Conservation (phyloP, 2,113 vertebrate genomes). For the Coregonus clupeaformis region DNA sequence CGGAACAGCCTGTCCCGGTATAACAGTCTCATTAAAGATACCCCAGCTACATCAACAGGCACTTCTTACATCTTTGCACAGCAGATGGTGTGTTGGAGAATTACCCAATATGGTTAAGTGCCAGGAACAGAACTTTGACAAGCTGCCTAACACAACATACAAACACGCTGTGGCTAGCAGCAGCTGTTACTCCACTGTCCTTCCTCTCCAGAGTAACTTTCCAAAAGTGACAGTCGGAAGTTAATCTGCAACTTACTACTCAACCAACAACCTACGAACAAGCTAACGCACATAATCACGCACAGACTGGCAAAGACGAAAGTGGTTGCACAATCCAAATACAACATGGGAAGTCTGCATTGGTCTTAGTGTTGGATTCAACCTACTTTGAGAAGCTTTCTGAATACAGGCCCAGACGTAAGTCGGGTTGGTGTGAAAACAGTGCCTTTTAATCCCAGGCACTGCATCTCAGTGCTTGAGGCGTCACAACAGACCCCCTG, state of each 20-base stretch:
- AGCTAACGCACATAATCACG: slow-evolving; percentile 21
- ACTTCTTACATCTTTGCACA: neutral
- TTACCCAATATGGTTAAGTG: neutral
- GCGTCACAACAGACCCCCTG: too few species aligned
- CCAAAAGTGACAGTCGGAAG: slow-evolving; percentile 39
- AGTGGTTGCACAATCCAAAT: neutral
- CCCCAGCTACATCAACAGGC: neutral
- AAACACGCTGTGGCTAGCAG: neutral
- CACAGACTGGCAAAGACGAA: neutral
- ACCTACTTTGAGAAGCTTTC: too few species aligned
- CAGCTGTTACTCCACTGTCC: slow-evolving; percentile 3
- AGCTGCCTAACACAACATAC: slow-evolving; percentile 9
- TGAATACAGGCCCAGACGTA: too few species aligned
- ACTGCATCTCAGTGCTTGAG: too few species aligned
- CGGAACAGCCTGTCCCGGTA: neutral
- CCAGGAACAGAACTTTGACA: neutral
- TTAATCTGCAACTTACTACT: slow-evolving; percentile 23
- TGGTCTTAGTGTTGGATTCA: neutral
- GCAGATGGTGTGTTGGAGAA: neutral
- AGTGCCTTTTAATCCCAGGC: too few species aligned
- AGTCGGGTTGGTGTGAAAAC: too few species aligned
- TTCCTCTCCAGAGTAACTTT: slow-evolving; percentile 28
- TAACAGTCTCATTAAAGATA: too few species aligned
- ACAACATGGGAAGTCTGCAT: neutral
- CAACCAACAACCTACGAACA: slow-evolving; percentile 44